Base-by-base conservation (phyloP, 2,888 invertebrate species). In the Ormyrus labotus region DNA sequence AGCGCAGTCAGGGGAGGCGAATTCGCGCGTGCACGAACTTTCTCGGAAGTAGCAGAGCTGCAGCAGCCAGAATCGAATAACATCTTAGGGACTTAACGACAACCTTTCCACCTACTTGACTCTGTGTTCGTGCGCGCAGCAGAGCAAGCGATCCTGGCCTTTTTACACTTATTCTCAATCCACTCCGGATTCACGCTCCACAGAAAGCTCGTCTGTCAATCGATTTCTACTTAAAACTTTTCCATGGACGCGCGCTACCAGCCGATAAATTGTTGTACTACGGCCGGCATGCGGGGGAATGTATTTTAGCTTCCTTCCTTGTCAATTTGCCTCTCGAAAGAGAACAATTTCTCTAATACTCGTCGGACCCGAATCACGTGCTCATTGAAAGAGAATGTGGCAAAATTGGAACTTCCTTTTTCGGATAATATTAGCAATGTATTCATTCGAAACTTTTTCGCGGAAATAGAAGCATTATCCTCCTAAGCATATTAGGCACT, bases 201-300 rank as follows among this genome's bases (percentile, higher is more conserved):
- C 67, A 53, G 47, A 13, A 61, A 48, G 55, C 19, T 19, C 47
- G 57, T 57, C 55, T 64, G 53, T 78, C 70, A 67, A 81, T 74
- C 64, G 75, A 75, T 70, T 72, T 78, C 69, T 67, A 75, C 70
- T 69, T 69, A 69, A 73, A 81, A 73, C 51, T 80, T 80, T 74
- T 63, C 60, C 61, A 58, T 60, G 13, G 34, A 67, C 13, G 57
- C 55, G n/a, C 11, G 47, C 57, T 53, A 71, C 65, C 13, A 55
- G 58, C 65, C 48, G 53, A 68, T 69, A 63, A 76, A 76, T 69
- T 61, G 61, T 45, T 63, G 55, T 9, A 34, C 55, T 7, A 9
- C n/a, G 5, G 5, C 11, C 19, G 19, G 19, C 19, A 19, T 19
- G 2, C 19, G 19, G 19, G 51, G 8, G 50, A 11, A 55, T 55